Evolutionary conservation across 2,888 invertebrate species (phyloP).

Genomic region (Hypomecis punctinalis): DNA sequence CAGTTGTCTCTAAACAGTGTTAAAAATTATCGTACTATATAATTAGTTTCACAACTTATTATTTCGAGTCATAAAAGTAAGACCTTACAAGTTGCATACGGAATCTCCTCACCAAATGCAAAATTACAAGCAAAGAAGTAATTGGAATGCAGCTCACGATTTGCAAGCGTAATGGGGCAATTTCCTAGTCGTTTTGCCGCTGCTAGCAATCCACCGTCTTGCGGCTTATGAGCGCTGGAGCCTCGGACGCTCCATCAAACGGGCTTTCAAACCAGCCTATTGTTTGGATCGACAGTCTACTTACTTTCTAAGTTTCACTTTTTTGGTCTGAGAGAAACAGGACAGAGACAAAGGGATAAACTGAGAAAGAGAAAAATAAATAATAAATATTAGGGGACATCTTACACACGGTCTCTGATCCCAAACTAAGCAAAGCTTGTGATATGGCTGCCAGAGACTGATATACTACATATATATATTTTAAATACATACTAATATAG

Average conservation of each 20-base stretch:
- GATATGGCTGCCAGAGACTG: too few relatives aligned
- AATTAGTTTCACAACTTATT: too few relatives aligned
- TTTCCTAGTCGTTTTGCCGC: slow-evolving; percentile 80
- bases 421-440: too few relatives aligned
- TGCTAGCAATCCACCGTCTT: slow-evolving; percentile 77
- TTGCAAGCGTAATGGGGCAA: slow-evolving; percentile 81
- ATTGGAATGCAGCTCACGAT: slow-evolving; percentile 82
- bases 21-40: too few relatives aligned
- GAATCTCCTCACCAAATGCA: slow-evolving; percentile 50
- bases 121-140: slow-evolving; percentile 79
- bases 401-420: too few relatives aligned
- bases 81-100: neutral
- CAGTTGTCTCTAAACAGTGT: too few relatives aligned
- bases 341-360: too few relatives aligned
- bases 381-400: too few relatives aligned
- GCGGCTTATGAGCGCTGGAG: slow-evolving; percentile 60
- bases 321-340: too few relatives aligned
- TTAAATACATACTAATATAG: too few relatives aligned
- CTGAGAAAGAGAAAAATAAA: too few relatives aligned
- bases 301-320: neutral
- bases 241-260: slow-evolving; percentile 57
- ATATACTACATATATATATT: too few relatives aligned
- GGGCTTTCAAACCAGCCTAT: slow-evolving; percentile 42
- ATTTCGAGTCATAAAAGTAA: neutral
- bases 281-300: slow-evolving; percentile 23